Conservation (phyloP, 1,140 invertebrate species). For the Philopotamus ludificatus region DNA sequence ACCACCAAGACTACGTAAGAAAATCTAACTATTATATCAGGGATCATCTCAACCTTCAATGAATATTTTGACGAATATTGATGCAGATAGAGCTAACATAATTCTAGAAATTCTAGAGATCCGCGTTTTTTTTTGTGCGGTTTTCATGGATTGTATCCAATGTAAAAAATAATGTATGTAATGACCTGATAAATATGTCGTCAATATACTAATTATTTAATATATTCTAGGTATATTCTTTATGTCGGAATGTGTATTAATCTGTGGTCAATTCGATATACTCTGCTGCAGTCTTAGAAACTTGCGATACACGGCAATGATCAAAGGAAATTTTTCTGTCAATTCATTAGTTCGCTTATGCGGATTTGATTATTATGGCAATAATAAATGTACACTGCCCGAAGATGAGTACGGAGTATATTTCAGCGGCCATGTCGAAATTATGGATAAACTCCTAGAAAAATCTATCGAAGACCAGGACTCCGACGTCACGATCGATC, state of each 20-base stretch:
- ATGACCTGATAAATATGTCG: neutral
- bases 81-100: too few relatives aligned
- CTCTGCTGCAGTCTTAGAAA: conserved; percentile 40
- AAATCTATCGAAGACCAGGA: too few relatives aligned
- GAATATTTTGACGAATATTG: too few relatives aligned
- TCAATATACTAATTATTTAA: conserved; percentile 3
- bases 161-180: too few relatives aligned
- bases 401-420: conserved; percentile 33
- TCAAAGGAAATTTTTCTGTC: conserved; percentile 17
- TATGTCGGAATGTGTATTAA: conserved; percentile 34
- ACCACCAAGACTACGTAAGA: too few relatives aligned
- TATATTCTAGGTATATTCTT: conserved; percentile 28
- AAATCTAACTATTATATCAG: too few relatives aligned
- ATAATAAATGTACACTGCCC: conserved; percentile 29
- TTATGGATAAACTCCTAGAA: too few relatives aligned
- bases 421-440: conserved; percentile 19
- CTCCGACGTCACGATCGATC: neutral
- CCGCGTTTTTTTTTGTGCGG: too few relatives aligned
- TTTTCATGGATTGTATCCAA: too few relatives aligned
- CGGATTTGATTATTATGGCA: conserved; percentile 15
- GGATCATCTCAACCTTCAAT: too few relatives aligned
- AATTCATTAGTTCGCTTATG: conserved; percentile 8
- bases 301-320: conserved; percentile 31
- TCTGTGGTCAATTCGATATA: conserved; percentile 40
- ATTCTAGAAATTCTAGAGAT: too few relatives aligned